Evolutionary conservation across 2,113 vertebrate genomes (phyloP), one percentile per base, ranked within the genome.

Genomic region (Varanus komodoensis): DNA sequence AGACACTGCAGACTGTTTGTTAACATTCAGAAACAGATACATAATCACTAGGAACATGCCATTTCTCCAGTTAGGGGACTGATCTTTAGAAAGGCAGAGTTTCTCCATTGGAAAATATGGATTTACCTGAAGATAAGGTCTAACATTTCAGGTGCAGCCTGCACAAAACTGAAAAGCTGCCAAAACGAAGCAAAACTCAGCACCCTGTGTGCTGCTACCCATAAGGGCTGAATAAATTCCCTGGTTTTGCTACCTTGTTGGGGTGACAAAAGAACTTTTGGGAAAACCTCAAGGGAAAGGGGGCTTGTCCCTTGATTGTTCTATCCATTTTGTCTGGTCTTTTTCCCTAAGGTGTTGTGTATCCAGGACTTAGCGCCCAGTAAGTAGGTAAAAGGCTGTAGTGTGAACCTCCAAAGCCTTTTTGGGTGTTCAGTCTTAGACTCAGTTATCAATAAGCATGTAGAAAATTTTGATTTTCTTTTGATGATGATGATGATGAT

Each of bases 1-100:
- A 96, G 95, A 94, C 89, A 93, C 95, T 95, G 95, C 95, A 27
- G 91, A 93, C 94, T 95, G 95, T 97, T 96, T 96, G 96, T 97
- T 96, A 96, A 93, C 94, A 94, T 94, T 94, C 94, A 95, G 96
- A 93, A 97, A 94, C 87, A 95, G 96, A 95, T 94, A 95, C 95
- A 94, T 92, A 96, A 96, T 94, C 85, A n/a, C 92, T 92, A 92
- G 91, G 89, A 94, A 92, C 61, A 0, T 48, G 94, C 87, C 93
- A 95, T 93, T 95, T 93, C 92, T 93, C 95, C 93, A 80, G 68
- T 14, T 90, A 44, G 91, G 93, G 82, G 92, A 91, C 67, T 81
- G 9, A 27, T 52, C 78, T 34, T 84, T 90, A 86, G 82, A 57
- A 3, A 12, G 50, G 82, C 73, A 0, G 0, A 1, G 50, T 68